Conservation (phyloP, 2,888 invertebrate genomes). For the Macrophya alboannulata region DNA sequence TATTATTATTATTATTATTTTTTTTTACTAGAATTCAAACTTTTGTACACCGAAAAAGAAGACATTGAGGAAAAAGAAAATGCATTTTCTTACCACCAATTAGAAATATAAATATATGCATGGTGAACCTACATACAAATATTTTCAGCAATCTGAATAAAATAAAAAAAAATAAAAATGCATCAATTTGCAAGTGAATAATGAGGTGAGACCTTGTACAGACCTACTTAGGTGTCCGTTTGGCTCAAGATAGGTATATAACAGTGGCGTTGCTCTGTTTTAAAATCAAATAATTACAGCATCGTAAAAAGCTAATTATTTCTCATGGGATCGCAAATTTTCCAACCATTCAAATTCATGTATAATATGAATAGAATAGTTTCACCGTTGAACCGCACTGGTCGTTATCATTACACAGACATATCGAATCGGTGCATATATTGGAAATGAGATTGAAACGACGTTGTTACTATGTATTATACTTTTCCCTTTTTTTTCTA, state of each 20-base stretch:
- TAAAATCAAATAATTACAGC: background rate
- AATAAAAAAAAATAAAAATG: background rate
- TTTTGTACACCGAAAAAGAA: no score
- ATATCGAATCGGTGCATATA: no score
- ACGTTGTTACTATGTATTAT: no score
- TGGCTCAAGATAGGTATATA: background rate
- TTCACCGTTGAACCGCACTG: background rate
- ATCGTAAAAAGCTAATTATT: constrained; percentile 4
- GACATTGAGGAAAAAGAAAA: no score
- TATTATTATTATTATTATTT: background rate
- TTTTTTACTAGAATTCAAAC: background rate
- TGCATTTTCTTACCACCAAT: no score
- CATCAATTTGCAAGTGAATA: background rate
- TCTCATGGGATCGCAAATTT: background rate
- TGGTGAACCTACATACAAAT: no score
- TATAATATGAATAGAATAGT: background rate
- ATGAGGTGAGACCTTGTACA: background rate
- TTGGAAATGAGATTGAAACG: background rate
- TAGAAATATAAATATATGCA: no score
- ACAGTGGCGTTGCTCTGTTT: constrained; percentile 5
- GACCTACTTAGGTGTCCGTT: background rate
- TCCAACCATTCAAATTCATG: background rate
- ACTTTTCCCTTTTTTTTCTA: no score
- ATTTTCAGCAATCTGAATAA: background rate
- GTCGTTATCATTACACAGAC: background rate